phyloP scores from a whole-genome alignment of 2,113 vertebrate genomes.

The Cynopterus brachyotis region DNA sequence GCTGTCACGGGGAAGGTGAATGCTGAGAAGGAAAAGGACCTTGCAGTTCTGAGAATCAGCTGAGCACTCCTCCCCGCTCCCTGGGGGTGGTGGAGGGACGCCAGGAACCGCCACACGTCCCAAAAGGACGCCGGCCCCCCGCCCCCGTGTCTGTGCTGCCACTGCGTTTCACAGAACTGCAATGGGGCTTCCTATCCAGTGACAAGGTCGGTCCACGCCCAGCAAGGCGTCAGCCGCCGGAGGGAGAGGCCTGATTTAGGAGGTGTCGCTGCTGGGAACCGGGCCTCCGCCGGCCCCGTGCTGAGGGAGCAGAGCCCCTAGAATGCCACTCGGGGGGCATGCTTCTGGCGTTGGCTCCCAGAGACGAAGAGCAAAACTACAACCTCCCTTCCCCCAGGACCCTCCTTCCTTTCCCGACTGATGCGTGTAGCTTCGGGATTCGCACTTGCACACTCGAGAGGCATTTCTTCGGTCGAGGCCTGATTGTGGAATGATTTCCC shows the following conservation, averaged over 20 bases:
- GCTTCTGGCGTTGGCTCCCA: slow-evolving; percentile 23
- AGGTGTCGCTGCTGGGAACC: neutral
- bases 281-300: neutral
- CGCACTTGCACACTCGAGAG: neutral
- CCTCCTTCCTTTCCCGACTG: slow-evolving; percentile 10
- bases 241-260: slow-evolving; percentile 68
- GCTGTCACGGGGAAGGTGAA: neutral
- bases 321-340: neutral
- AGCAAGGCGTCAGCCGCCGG: slow-evolving; percentile 59
- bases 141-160: no score
- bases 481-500: slow-evolving; percentile 52
- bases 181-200: slow-evolving; percentile 25
- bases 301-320: neutral
- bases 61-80: neutral
- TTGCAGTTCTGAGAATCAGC: neutral
- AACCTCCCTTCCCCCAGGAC: neutral
- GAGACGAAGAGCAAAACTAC: neutral
- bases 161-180: neutral
- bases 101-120: neutral
- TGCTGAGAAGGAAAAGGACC: neutral
- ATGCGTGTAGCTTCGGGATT: slow-evolving; percentile 1
- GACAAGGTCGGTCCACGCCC: slow-evolving; percentile 22
- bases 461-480: neutral
- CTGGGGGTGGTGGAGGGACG: no score
- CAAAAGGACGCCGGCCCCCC: no score